These are phyloP conservation scores for Carassius auratus DNA, from an alignment of 2,113 vertebrate species.

Conservation along the genomic window DNA sequence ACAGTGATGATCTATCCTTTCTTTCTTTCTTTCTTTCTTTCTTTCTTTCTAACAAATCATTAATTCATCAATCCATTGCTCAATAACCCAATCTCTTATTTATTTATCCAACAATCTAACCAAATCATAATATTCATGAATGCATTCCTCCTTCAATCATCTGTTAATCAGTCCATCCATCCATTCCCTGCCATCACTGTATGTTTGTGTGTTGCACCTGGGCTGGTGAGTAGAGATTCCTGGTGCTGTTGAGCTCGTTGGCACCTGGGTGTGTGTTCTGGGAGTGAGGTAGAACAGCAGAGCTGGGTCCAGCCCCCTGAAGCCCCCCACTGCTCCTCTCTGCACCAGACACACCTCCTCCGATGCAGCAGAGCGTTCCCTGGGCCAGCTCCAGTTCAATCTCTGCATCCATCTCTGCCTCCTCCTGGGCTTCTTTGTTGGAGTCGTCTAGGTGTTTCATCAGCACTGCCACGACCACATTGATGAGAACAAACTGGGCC, in stretches of 20 bases:
- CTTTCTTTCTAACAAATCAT: neutral
- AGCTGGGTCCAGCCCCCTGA: conserved; percentile 57
- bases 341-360: conserved; percentile 68
- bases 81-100: neutral
- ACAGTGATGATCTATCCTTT: neutral
- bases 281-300: conserved; percentile 45
- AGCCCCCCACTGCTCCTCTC: conserved; percentile 49
- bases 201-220: conserved; percentile 78
- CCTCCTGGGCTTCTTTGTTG: conserved; percentile 98
- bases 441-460: conserved; percentile 99
- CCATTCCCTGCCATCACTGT: neutral
- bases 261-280: conserved; percentile 55
- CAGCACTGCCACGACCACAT: conserved; percentile 98
- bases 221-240: conserved; percentile 86
- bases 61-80: neutral
- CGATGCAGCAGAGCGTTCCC: conserved; percentile 83
- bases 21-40: neutral
- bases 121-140: neutral
- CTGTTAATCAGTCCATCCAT: conserved; percentile 6
- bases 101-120: neutral
- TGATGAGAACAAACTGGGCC: conserved; percentile 99
- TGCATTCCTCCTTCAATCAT: neutral
- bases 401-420: conserved; percentile 97
- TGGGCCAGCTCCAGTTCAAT: conserved; percentile 95
- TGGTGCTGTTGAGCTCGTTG: conserved; percentile 65